Evolutionary conservation across 2,888 invertebrate genomes (phyloP).

Genomic region (Mactromeris polynyma): DNA sequence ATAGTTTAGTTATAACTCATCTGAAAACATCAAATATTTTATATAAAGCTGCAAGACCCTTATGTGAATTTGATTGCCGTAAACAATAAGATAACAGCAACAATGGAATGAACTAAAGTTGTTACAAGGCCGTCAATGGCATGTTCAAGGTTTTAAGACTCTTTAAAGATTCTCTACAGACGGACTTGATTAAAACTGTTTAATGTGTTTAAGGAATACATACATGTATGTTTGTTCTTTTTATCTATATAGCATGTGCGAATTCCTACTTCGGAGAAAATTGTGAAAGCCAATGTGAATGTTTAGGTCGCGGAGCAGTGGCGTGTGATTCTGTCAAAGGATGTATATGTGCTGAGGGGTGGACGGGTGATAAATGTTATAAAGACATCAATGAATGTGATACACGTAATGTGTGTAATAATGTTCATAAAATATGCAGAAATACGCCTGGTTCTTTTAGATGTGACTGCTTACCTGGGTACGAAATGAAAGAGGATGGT

Average conservation of each 20-base stretch:
- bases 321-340: slow-evolving; percentile 35
- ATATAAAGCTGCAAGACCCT: too few relatives aligned
- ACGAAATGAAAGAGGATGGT: not conserved
- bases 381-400: slow-evolving; percentile 34
- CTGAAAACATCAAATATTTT: too few relatives aligned
- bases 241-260: slow-evolving; percentile 23
- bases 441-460: slow-evolving; percentile 1
- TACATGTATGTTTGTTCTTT: too few relatives aligned
- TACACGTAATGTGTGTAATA: slow-evolving; percentile 37
- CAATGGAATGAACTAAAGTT: too few relatives aligned
- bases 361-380: slow-evolving; percentile 32
- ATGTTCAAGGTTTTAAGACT: too few relatives aligned
- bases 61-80: too few relatives aligned
- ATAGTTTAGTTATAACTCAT: too few relatives aligned
- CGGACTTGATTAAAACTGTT: too few relatives aligned
- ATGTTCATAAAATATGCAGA: slow-evolving; percentile 29
- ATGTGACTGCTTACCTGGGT: slow-evolving; percentile 15
- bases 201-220: too few relatives aligned
- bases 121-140: too few relatives aligned
- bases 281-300: slow-evolving; percentile 28
- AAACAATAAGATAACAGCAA: too few relatives aligned
- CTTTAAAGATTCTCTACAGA: too few relatives aligned
- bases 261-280: slow-evolving; percentile 21
- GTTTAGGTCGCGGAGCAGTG: slow-evolving; percentile 26
- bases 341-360: slow-evolving; percentile 29